Conservation (phyloP, 2,113 vertebrate species). For the Hemiprocne comata region DNA sequence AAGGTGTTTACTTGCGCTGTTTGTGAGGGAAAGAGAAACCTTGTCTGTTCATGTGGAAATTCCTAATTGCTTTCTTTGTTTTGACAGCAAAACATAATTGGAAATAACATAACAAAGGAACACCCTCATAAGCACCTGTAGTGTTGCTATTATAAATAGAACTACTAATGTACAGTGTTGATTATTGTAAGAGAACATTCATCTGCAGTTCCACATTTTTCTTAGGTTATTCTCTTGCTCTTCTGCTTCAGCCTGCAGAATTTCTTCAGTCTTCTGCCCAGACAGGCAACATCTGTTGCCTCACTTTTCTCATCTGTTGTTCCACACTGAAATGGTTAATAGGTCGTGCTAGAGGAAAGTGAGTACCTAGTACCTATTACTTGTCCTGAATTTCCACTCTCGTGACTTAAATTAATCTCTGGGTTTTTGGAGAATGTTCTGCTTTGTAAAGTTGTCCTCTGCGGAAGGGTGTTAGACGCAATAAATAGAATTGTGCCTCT, state of each 20-base stretch:
- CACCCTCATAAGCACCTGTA: constrained; percentile 15
- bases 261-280: background rate
- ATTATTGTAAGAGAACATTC: background rate
- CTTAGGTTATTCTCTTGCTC: background rate
- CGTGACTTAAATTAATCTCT: background rate
- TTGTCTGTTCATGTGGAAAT: constrained; percentile 38
- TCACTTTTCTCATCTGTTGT: background rate
- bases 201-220: background rate
- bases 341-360: background rate
- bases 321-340: background rate
- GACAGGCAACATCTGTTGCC: background rate
- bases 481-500: background rate
- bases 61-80: constrained; percentile 51
- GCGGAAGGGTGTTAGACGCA: background rate
- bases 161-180: background rate
- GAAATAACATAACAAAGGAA: constrained; percentile 25
- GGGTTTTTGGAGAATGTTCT: background rate
- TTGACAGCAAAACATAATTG: constrained; percentile 41
- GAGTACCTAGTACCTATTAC: background rate
- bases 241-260: background rate
- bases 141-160: background rate
- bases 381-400: background rate
- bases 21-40: constrained; percentile 44
- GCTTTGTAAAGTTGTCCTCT: background rate
- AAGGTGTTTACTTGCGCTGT: constrained; percentile 9